These are phyloP conservation scores for Ectemnius continuus DNA, from an alignment of 2,888 invertebrate genomes.

Conservation along the genomic window DNA sequence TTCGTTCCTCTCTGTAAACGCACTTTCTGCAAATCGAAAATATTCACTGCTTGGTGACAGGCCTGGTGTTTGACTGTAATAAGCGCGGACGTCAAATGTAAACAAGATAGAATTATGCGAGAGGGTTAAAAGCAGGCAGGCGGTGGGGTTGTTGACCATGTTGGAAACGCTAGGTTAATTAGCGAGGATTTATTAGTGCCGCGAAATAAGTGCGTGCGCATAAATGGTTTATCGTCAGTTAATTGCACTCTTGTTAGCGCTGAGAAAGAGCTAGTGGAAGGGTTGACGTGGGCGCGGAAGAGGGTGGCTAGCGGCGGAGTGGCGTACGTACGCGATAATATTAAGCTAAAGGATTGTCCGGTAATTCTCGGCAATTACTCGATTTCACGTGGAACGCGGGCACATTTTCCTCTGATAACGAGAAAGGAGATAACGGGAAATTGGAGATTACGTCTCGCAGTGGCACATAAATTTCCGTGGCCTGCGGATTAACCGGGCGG, in stretches of 20 bases:
- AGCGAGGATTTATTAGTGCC: constrained; percentile 21
- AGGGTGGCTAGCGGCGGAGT: background rate
- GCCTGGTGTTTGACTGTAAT: background rate
- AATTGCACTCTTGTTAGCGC: constrained; percentile 14
- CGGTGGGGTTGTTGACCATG: background rate
- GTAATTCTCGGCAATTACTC: constrained; percentile 32
- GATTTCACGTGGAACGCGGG: constrained; percentile 13
- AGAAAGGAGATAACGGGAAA: constrained; percentile 32
- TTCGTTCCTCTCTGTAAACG: background rate
- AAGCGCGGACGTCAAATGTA: background rate
- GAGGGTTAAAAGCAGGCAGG: background rate
- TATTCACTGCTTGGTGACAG: background rate
- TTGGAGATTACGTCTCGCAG: constrained; percentile 35
- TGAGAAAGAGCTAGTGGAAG: background rate
- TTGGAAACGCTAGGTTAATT: constrained; percentile 10
- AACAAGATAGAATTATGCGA: background rate
- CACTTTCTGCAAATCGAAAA: background rate
- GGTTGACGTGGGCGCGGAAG: constrained; percentile 16
- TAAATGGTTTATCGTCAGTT: constrained; percentile 9
- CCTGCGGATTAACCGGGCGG: constrained; percentile 39
- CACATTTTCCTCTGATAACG: constrained; percentile 25
- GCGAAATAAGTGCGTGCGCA: constrained; percentile 7
- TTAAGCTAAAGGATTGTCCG: constrained; percentile 28
- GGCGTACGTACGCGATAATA: constrained; percentile 16
- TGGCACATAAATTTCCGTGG: constrained; percentile 38